Conservation (phyloP, 2,113 vertebrate species). For the Phoenicopterus ruber region DNA sequence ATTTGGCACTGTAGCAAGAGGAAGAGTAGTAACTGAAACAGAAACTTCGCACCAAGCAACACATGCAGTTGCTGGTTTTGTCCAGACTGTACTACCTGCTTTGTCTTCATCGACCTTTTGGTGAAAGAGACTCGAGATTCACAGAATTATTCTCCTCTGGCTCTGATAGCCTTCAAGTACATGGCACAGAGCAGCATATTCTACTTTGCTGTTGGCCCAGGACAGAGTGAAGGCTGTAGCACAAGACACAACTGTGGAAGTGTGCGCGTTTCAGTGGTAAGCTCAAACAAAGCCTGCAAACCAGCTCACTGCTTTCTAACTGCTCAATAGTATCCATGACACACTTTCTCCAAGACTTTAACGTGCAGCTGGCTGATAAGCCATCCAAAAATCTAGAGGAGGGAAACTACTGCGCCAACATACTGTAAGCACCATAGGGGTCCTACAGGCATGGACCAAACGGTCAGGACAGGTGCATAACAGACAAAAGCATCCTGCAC, state of each 20-base stretch:
- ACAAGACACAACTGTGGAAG: rapidly evolving
- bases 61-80: background rate
- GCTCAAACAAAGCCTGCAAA: background rate
- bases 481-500: background rate
- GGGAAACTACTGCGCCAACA: background rate
- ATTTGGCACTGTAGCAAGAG: background rate
- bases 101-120: background rate
- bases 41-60: background rate
- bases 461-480: too few relatives aligned
- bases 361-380: background rate
- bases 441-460: background rate
- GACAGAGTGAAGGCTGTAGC: background rate
- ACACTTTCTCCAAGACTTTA: background rate
- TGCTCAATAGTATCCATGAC: background rate
- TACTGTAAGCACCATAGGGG: rapidly evolving
- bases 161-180: background rate
- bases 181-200: background rate
- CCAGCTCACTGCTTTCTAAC: background rate
- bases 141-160: background rate
- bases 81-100: too few relatives aligned
- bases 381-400: background rate
- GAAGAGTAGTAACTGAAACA: background rate
- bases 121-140: background rate
- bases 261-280: background rate
- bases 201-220: background rate